phyloP scores from a whole-genome alignment of 2,113 vertebrate species.

The Peromyscus polionotus region DNA sequence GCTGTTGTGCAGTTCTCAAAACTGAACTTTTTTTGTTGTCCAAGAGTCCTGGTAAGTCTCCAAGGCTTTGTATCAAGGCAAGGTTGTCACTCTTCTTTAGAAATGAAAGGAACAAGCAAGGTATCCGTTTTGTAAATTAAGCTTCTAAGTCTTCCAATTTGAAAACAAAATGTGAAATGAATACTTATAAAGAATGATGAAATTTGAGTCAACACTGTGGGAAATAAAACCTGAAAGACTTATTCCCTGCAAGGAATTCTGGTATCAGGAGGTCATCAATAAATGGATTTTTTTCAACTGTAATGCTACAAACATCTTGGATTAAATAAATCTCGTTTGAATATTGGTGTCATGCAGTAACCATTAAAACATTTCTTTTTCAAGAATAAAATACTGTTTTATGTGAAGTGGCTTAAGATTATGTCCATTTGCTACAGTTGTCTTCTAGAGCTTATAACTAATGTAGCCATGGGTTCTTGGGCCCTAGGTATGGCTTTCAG shows the following conservation, averaged over 20 bases:
- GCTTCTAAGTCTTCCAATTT: background rate
- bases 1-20: background rate
- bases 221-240: background rate
- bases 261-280: background rate
- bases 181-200: background rate
- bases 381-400: background rate
- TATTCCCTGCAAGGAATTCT: background rate
- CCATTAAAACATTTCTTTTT: background rate
- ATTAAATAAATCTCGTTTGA: slow-evolving; percentile 1
- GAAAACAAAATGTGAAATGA: background rate
- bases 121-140: background rate
- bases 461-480: background rate
- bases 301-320: background rate
- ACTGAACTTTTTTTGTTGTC: background rate
- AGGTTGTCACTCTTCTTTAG: background rate
- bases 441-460: background rate
- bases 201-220: background rate
- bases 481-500: background rate
- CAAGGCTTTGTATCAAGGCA: background rate
- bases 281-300: background rate
- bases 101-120: background rate
- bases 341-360: background rate
- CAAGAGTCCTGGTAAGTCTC: background rate
- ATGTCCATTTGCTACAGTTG: background rate
- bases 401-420: background rate